These are phyloP conservation scores for Melitaea athalia DNA, from an alignment of 2,888 invertebrate species.

Conservation along the genomic window DNA sequence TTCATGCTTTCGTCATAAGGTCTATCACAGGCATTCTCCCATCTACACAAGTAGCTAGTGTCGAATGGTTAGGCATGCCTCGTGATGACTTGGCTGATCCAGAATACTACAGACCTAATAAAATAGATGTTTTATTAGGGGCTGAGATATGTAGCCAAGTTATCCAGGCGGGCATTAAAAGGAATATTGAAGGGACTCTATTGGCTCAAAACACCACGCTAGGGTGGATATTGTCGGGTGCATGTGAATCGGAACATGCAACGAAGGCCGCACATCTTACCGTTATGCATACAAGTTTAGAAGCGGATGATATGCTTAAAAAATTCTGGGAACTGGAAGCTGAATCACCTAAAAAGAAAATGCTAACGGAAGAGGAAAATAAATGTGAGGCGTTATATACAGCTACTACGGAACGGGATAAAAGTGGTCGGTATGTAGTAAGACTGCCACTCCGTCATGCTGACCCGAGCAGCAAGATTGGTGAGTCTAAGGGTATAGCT, in stretches of 20 bases:
- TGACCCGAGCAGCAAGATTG: background rate
- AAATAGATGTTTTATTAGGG: slow-evolving; percentile 2
- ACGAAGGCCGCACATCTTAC: background rate
- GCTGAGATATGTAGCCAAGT: background rate
- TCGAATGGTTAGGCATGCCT: background rate
- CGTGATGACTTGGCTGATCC: background rate
- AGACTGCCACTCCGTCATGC: background rate
- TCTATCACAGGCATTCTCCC: slow-evolving; percentile 25
- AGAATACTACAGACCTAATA: slow-evolving; percentile 1
- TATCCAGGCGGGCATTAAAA: background rate
- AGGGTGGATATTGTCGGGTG: slow-evolving; percentile 3
- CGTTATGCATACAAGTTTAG: background rate
- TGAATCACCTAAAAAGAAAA: background rate
- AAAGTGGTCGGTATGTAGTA: background rate
- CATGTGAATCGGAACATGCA: background rate
- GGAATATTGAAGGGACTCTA: background rate
- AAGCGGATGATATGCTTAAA: background rate
- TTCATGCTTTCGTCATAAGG: slow-evolving; percentile 27
- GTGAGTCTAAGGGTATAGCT: background rate
- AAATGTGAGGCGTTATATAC: background rate
- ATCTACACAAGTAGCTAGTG: background rate
- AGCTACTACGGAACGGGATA: background rate
- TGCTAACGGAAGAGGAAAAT: background rate
- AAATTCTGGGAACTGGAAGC: slow-evolving; percentile 1
- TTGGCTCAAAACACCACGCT: background rate